Base-by-base conservation (phyloP, 2,113 vertebrate species). In the Dendropsophus ebraccatus region DNA sequence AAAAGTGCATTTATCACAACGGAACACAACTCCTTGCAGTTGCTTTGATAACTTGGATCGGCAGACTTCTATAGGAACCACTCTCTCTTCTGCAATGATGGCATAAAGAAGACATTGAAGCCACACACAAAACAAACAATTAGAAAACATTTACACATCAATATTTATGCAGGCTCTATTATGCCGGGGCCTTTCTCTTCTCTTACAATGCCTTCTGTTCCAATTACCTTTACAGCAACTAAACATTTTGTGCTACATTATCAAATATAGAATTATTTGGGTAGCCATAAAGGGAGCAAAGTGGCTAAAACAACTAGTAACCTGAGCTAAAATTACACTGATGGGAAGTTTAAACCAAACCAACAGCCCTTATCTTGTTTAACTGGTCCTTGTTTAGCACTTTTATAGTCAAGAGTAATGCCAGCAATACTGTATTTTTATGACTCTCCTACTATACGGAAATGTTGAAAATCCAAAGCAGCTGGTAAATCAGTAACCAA, bases 1-100 rank as follows among this genome's bases (percentile, higher is more conserved):
- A 92, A 99, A 99, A 88, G 98, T 99, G 93, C 98, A 99, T 92
- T 97, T 97, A 93, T 98, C 97, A 91, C 98, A 99, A 87, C 96
- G 96, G 92, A 99, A 99, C 87, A 99, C 96, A 82, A 98, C 89
- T 88, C 97, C 98, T 91, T 97, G 96, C 91, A 99, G 95, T 93
- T 99, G 96, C 89, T 96, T 97, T 0, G 97, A 99, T 89, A 99
- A 95, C 91, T 99, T 98, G 89, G 98, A 99, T 89, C 97, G 97
- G 91, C 96, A 97, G 88, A 99, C 96, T 91, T 99, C 97, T 89
- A 99, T 96, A 23, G 98, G 98, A 89, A 96, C 97, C 28, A 99
- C 96, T 1, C 98, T 96, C 92, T 99, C 97, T 92, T 99, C 98
- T 99, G 95, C 87, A 81, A 89, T 89, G 88, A 90, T 87, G 35